phyloP scores from a whole-genome alignment of 2,797 vertebrate species.

The Glyptemys insculpta region DNA sequence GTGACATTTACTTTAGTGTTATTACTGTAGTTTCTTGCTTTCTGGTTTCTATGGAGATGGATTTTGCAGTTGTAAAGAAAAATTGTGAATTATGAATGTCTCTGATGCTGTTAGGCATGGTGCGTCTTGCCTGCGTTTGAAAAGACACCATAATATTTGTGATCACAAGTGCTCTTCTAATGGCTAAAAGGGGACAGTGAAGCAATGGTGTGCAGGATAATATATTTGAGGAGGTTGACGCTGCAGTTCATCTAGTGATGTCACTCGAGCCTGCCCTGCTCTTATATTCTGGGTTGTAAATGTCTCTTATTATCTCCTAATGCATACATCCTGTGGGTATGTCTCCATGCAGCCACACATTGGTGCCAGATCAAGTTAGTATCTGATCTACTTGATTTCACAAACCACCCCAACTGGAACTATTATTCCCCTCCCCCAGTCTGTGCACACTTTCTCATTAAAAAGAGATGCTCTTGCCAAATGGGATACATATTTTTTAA shows the following conservation, averaged over 20 bases:
- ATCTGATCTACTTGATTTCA: conserved; percentile 79
- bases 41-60: conserved; percentile 68
- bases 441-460: not conserved
- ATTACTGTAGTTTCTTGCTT: conserved; percentile 69
- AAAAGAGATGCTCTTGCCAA: conserved; percentile 39
- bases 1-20: conserved; percentile 74
- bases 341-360: conserved; percentile 79
- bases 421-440: conserved; percentile 37
- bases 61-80: conserved; percentile 67
- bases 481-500: not conserved
- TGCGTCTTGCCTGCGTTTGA: conserved; percentile 39
- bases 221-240: conserved; percentile 78
- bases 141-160: conserved; percentile 38
- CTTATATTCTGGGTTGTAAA: conserved; percentile 85
- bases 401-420: conserved; percentile 73
- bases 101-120: conserved; percentile 28
- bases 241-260: conserved; percentile 85
- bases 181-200: conserved; percentile 55
- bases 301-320: conserved; percentile 81
- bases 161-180: conserved; percentile 56
- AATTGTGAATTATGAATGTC: conserved; percentile 51
- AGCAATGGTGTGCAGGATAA: conserved; percentile 74
- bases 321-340: conserved; percentile 79
- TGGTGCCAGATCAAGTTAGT: conserved; percentile 79
- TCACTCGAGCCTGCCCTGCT: conserved; percentile 82